These are phyloP conservation scores for Triplophysa tibetana DNA, from an alignment of 2,113 vertebrate genomes.

Conservation along the genomic window DNA sequence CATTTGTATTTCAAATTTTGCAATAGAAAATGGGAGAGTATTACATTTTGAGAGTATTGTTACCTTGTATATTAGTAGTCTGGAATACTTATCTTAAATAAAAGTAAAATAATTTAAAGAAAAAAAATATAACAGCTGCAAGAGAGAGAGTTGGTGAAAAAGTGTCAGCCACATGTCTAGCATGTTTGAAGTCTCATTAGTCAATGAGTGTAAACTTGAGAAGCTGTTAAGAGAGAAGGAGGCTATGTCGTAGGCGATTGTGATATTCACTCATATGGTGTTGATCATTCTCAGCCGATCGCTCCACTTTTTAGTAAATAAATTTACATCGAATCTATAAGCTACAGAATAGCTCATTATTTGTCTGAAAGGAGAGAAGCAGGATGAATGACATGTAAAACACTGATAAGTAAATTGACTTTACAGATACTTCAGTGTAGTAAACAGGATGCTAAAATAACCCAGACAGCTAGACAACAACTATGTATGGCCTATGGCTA, in stretches of 20 bases:
- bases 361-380: background rate
- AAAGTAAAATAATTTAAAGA: background rate
- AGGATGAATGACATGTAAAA: background rate
- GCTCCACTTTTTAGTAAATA: background rate
- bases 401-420: background rate
- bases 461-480: no score
- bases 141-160: background rate
- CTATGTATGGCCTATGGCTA: background rate
- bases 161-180: conserved; percentile 14
- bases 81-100: no score
- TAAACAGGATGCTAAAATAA: no score
- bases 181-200: conserved; percentile 21
- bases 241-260: no score
- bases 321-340: background rate
- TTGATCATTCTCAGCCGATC: conserved; percentile 6
- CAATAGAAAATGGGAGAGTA: no score
- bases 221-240: conserved; percentile 7
- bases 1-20: no score
- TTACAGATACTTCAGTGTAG: no score
- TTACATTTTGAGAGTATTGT: no score
- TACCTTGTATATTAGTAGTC: no score
- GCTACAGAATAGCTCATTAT: background rate
- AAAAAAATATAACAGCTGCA: background rate
- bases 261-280: conserved; percentile 1
- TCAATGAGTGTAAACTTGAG: conserved; percentile 14